These are phyloP conservation scores for Pandemis cinnamomeana DNA, from an alignment of 2,888 invertebrate genomes.

Conservation along the genomic window DNA sequence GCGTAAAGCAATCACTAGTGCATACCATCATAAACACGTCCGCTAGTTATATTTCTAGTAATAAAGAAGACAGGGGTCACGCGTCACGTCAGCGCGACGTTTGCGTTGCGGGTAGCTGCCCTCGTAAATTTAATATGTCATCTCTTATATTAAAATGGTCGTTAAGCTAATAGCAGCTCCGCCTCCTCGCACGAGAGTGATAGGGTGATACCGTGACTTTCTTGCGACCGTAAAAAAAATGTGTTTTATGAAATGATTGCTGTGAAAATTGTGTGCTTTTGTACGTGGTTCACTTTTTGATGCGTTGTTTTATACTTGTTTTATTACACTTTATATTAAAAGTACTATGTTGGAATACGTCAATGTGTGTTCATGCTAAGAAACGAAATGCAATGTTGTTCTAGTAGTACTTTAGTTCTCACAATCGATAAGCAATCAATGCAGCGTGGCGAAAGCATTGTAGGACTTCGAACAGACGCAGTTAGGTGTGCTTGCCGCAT, in stretches of 20 bases:
- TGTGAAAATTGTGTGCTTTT: conserved; percentile 20
- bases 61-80: conserved; percentile 75
- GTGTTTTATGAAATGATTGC: conserved; percentile 39
- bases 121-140: conserved; percentile 84
- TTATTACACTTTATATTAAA: neutral
- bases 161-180: conserved; percentile 82
- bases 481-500: conserved; percentile 20
- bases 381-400: neutral
- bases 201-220: conserved; percentile 69
- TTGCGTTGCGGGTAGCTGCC: conserved; percentile 73
- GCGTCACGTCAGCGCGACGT: conserved; percentile 73
- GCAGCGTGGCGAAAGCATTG: conserved; percentile 22
- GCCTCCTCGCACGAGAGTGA: conserved; percentile 70
- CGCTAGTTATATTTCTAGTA: conserved; percentile 78
- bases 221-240: conserved; percentile 66
- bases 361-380: neutral
- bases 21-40: conserved; percentile 72
- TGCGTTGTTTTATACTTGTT: conserved; percentile 62
- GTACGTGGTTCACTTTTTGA: conserved; percentile 13
- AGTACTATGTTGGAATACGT: neutral
- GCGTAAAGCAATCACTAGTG: conserved; percentile 30
- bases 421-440: conserved; percentile 48
- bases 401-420: neutral
- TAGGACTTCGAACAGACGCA: conserved; percentile 23
- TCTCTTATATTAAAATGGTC: conserved; percentile 83